Percentiles rank a stretch among this genome's conserved stretches.
These are phyloP conservation scores for Pollenia amentaria DNA, from an alignment of 2,888 invertebrate genomes.

Conservation along the genomic window DNA sequence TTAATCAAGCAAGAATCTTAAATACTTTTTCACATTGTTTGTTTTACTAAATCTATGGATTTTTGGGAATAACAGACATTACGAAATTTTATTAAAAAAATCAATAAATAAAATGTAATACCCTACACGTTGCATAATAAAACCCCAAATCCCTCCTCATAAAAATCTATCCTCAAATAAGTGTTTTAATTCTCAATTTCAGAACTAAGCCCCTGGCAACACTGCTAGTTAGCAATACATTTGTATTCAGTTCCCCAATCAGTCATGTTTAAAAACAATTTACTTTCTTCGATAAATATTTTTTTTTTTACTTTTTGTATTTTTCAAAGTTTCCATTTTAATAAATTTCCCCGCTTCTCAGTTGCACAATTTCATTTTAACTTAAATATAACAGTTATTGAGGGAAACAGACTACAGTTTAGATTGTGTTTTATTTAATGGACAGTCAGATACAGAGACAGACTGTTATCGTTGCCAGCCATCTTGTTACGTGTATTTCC, in stretches of 20 bases:
- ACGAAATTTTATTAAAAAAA: too few species aligned
- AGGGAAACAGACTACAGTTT: conserved; percentile 31
- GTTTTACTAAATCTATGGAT: too few species aligned
- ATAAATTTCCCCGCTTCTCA: conserved; percentile 33
- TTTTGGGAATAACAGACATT: too few species aligned
- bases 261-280: conserved; percentile 1
- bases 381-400: conserved; percentile 33
- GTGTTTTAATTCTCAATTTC: too few species aligned
- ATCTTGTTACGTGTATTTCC: conserved; percentile 47
- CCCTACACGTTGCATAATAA: too few species aligned
- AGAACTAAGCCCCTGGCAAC: too few species aligned
- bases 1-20: too few species aligned
- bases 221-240: not conserved
- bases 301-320: not conserved
- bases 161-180: too few species aligned
- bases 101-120: too few species aligned
- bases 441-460: not conserved
- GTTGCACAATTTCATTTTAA: conserved; percentile 40
- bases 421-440: not conserved
- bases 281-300: not conserved
- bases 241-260: not conserved
- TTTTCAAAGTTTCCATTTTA: conserved; percentile 12
- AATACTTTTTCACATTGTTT: too few species aligned
- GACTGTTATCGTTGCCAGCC: conserved; percentile 47
- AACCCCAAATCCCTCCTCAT: too few species aligned